phyloP scores from a whole-genome alignment of 2,888 invertebrate species.

The Catocala fraxini region DNA sequence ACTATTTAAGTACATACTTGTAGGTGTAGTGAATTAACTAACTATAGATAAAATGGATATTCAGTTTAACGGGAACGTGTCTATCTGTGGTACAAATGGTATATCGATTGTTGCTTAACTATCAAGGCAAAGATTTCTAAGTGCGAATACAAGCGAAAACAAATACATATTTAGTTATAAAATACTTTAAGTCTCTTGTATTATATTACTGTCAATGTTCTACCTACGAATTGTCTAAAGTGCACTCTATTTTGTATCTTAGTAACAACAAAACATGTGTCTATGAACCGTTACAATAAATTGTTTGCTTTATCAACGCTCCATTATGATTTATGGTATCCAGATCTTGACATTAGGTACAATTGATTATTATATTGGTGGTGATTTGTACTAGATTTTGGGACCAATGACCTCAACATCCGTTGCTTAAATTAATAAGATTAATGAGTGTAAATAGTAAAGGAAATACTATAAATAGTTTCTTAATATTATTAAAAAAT shows the following conservation, averaged over 20 bases:
- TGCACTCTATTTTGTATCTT: constrained; percentile 55
- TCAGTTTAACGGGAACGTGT: constrained; percentile 48
- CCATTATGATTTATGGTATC: constrained; percentile 9
- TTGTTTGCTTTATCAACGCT: constrained; percentile 1
- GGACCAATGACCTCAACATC: constrained; percentile 70
- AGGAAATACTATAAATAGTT: constrained; percentile 60
- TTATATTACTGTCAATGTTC: constrained; percentile 63
- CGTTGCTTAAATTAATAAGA: constrained; percentile 49
- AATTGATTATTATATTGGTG: constrained; percentile 42
- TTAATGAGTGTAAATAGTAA: constrained; percentile 56
- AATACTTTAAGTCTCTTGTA: constrained; percentile 28
- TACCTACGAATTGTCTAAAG: constrained; percentile 64
- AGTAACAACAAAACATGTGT: constrained; percentile 45
- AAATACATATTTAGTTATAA: constrained; percentile 23
- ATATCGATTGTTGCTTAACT: constrained; percentile 43
- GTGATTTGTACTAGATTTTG: constrained; percentile 75
- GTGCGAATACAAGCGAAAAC: constrained; percentile 44
- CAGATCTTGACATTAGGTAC: constrained; percentile 35
- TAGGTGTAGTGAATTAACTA: constrained; percentile 59
- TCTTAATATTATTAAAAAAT: constrained; percentile 61
- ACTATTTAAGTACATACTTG: constrained; percentile 79
- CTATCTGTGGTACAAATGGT: constrained; percentile 45
- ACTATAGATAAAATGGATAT: constrained; percentile 53
- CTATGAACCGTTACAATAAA: constrained; percentile 17
- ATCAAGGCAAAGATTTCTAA: constrained; percentile 43